Evolutionary conservation across 2,113 vertebrate species (phyloP).

Genomic region (Rhineura floridana): DNA sequence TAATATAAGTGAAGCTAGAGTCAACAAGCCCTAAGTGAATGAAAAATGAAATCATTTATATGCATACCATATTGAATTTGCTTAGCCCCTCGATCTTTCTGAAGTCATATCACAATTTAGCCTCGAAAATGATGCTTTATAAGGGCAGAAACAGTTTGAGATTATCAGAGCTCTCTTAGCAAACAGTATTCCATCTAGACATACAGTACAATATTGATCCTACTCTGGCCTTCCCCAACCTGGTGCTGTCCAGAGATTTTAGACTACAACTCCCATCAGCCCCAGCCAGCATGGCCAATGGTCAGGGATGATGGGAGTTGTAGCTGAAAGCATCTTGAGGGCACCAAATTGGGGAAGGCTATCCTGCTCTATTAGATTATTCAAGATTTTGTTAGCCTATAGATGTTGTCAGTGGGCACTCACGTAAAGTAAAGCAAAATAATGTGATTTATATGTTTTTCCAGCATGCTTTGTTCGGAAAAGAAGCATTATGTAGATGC

Average conservation of each 20-base stretch:
- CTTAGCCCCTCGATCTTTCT: neutral
- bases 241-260: too few relatives aligned
- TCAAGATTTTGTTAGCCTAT: neutral
- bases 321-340: too few relatives aligned
- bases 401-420: neutral
- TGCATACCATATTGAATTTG: neutral
- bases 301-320: too few relatives aligned
- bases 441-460: neutral
- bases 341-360: neutral
- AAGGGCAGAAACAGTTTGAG: neutral
- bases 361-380: neutral
- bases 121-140: constrained; percentile 8
- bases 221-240: neutral
- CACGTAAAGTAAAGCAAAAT: neutral
- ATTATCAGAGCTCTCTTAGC: rapidly evolving
- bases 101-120: neutral
- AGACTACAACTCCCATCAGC: too few relatives aligned
- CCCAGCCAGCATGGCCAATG: too few relatives aligned
- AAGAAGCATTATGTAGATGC: neutral
- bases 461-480: too few relatives aligned
- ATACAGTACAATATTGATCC: neutral
- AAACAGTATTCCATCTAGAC: neutral
- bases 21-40: constrained; percentile 35
- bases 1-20: neutral
- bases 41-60: constrained; percentile 19